Percentiles rank a stretch among this genome's conserved stretches.
phyloP scores from a whole-genome alignment of 2,113 vertebrate genomes.

The Rhabdomys dilectus region DNA sequence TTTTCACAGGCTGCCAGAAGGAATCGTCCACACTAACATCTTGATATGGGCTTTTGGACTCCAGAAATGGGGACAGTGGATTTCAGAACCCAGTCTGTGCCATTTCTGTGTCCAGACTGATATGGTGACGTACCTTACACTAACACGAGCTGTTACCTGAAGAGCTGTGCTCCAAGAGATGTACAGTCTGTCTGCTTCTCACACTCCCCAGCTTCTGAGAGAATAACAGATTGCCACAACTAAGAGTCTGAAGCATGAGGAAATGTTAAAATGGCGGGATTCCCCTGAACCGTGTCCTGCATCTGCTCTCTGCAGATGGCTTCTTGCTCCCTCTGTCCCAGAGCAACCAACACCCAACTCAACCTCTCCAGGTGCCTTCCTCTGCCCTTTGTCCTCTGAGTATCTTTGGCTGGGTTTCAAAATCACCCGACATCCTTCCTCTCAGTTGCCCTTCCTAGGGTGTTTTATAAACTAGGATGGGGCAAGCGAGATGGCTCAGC shows the following conservation, averaged over 20 bases:
- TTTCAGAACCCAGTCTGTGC: not conserved
- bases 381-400: not conserved
- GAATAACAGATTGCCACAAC: not conserved
- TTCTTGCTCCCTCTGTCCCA: not conserved
- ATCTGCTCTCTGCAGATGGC: not conserved
- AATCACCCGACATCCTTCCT: not conserved
- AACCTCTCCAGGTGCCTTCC: not conserved
- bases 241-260: not conserved
- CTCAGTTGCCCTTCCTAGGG: not conserved
- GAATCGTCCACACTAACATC: not conserved
- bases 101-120: not conserved
- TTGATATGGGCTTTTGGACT: not conserved
- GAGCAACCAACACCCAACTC: not conserved
- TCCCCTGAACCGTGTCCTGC: not conserved
- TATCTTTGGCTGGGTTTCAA: not conserved
- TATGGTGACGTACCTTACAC: not conserved
- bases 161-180: not conserved
- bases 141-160: not conserved
- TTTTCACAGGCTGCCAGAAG: not conserved
- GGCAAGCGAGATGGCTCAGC: not conserved
- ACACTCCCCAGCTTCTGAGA: not conserved
- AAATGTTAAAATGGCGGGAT: not conserved
- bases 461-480: constrained; percentile 27
- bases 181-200: not conserved
- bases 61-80: not conserved